Conservation (phyloP, 2,113 vertebrate species). For the Tor tambroides region DNA sequence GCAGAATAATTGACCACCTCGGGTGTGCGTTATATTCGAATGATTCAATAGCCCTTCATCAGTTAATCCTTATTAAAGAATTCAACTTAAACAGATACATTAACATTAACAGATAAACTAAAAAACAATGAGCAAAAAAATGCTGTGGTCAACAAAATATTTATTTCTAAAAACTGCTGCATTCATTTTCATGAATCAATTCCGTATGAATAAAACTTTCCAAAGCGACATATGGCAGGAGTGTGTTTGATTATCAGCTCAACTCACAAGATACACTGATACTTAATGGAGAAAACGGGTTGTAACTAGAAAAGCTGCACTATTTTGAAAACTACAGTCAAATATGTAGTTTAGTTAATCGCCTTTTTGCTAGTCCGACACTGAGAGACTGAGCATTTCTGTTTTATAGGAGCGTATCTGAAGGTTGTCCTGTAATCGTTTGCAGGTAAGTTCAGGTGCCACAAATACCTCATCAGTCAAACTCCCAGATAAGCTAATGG, state of each 20-base stretch:
- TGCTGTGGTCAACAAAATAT: background rate
- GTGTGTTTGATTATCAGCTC: background rate
- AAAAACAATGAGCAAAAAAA: background rate
- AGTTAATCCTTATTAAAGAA: background rate
- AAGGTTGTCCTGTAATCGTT: conserved; percentile 25
- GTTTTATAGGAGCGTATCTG: background rate
- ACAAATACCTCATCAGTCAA: conserved; percentile 35
- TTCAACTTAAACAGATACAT: background rate
- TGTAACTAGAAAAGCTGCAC: background rate
- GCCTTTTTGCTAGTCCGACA: background rate
- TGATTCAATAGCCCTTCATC: no score
- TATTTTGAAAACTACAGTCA: background rate
- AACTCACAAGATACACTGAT: background rate
- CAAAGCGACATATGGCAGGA: background rate
- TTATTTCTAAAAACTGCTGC: background rate
- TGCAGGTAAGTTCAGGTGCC: background rate
- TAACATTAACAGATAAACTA: background rate
- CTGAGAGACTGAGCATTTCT: background rate
- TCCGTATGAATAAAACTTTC: background rate
- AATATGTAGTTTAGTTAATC: background rate
- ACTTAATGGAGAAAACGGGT: background rate
- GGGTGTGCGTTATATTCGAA: no score
- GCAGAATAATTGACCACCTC: no score
- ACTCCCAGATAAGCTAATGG: conserved; percentile 19
- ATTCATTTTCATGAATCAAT: conserved; percentile 6